Base-by-base conservation (phyloP, 1,140 invertebrate species). In the Adoxophyes honmai region DNA sequence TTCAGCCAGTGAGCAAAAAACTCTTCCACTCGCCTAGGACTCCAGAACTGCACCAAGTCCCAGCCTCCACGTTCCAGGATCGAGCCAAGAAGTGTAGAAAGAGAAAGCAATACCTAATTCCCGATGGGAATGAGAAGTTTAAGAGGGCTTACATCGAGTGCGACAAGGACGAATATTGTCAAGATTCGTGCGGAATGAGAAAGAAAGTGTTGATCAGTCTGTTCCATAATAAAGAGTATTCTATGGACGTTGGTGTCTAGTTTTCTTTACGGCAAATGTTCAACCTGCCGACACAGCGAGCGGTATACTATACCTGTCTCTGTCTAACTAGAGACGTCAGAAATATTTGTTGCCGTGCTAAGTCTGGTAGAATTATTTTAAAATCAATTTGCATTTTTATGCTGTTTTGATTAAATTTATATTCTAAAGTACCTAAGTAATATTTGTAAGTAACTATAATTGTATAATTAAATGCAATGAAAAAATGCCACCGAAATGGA, bases 201-300 rank as follows among this genome's bases (percentile, higher is more conserved):
- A 72, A 75, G 61, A 67, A 64, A 28, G 70, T 84, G 35, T 59
- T 82, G 34, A 75, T 83, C 16, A 81, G 80, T 59, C 39, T 83
- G 15, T 80, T 83, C 52, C 70, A 81, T 66, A 79, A 83, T 57
- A 81, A 75, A 51, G 77, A 81, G 51, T 81, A 81, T 62, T 76
- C 54, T 15, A 76, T 83, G 70, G 80, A 83, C 10, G 21, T n/a
- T 34, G 33, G 4, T 34, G 33, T 34, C 9, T 10, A 36, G n/a
- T 36, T 36, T 28, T n/a, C n/a, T n/a, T n/a, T n/a, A n/a, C n/a
- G n/a, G n/a, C n/a, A n/a, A n/a, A n/a, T n/a, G n/a, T n/a, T n/a
- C n/a, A n/a, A n/a, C n/a, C n/a, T n/a, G n/a, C n/a, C n/a, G n/a
- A n/a, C n/a, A n/a, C n/a, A n/a, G n/a, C n/a, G n/a, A n/a, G n/a